Evolutionary conservation across 2,113 vertebrate genomes (phyloP).

Genomic region (Aleadryas rufinucha): DNA sequence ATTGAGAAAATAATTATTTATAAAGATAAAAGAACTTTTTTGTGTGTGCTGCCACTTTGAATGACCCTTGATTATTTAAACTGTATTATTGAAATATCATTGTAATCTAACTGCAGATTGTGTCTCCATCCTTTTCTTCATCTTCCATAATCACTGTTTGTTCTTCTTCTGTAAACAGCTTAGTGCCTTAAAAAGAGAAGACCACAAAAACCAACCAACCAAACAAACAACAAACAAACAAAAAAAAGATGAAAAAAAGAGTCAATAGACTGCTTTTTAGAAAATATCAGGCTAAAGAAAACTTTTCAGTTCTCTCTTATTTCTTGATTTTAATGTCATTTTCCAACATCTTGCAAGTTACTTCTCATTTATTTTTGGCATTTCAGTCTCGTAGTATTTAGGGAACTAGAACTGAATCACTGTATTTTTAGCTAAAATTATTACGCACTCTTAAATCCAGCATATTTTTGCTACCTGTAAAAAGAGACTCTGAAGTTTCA

Average conservation of each 20-base stretch:
- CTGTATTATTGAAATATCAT: background rate
- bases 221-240: background rate
- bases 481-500: background rate
- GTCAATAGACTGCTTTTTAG: background rate
- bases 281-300: background rate
- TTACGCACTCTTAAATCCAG: background rate
- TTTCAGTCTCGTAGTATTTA: background rate
- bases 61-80: conserved; percentile 62
- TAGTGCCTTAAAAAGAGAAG: conserved; percentile 74
- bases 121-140: conserved; percentile 82
- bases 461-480: background rate
- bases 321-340: background rate
- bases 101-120: conserved; percentile 52
- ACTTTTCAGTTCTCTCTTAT: background rate
- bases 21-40: background rate
- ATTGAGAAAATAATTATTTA: background rate
- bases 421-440: background rate
- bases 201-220: background rate
- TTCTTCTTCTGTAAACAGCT: conserved; percentile 75
- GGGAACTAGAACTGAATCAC: background rate
- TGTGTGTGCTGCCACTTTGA: conserved; percentile 11
- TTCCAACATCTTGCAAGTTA: background rate
- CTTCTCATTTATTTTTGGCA: background rate
- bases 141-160: conserved; percentile 82
- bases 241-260: background rate